phyloP scores from a whole-genome alignment of 2,888 invertebrate species.

The Pristionchus entomophagus region DNA sequence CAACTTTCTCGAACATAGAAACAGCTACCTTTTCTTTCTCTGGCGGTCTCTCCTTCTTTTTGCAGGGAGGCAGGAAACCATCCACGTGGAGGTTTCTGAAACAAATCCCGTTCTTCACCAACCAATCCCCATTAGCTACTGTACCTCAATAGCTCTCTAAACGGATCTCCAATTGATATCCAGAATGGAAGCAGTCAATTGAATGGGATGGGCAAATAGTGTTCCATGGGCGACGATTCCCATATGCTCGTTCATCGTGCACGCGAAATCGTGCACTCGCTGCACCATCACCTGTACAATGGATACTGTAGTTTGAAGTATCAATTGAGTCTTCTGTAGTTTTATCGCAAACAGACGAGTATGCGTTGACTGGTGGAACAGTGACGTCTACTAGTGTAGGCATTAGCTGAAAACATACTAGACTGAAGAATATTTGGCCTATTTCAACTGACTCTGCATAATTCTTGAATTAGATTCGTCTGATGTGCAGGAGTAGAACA shows the following conservation, averaged over 20 bases:
- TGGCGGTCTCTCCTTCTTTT: neutral
- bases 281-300: constrained; percentile 20
- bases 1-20: neutral
- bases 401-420: neutral
- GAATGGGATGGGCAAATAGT: neutral
- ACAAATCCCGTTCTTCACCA: neutral
- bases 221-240: neutral
- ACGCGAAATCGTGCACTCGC: constrained; percentile 5
- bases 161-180: neutral
- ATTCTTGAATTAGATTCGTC: neutral
- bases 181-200: neutral
- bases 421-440: neutral
- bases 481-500: neutral
- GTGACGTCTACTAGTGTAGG: neutral
- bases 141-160: constrained; percentile 2
- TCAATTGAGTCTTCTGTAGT: neutral
- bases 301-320: neutral
- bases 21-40: neutral
- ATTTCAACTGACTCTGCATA: neutral
- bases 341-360: constrained; percentile 3
- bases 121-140: neutral
- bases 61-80: neutral
- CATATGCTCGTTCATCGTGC: neutral
- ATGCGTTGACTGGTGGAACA: neutral
- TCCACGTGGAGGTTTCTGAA: neutral